Base-by-base conservation (phyloP, 1,140 invertebrate species). In the Lineus longissimus region DNA sequence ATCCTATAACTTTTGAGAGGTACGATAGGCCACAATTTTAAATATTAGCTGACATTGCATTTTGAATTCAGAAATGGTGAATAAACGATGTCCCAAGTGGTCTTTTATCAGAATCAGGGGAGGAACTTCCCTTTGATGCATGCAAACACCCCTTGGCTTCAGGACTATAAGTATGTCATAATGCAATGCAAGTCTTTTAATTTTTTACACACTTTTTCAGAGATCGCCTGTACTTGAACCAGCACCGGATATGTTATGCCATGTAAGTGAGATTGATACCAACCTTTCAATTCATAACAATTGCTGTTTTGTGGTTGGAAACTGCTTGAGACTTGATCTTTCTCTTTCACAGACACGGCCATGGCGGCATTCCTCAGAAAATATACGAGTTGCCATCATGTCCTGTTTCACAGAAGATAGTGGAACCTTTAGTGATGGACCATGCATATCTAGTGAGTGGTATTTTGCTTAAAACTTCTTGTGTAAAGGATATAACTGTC, bases 351-450 rank as follows among this genome's bases (percentile, higher is more conserved):
- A 29, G 25, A 15, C 25, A 30, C 6, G 23, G 55, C 30, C 23
- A 25, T 56, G 25, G 55, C 27, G 30, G 30, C 2, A 29, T 23
- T 29, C n/a, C 30, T 23, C 55, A 25, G 25, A 30, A 25, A 30
- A 56, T 22, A 19, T 56, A 56, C 25, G 30, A 56, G 30, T 17
- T 23, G 25, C 2, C 13, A 25, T 27, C 55, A 23, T 25, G 17
- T 17, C 59, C 41, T 4, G 47, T 30, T 9, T 17, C 41, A 23
- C 36, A 61, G 22, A 61, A 61, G 43, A 61, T 61, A 45, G 41
- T 45, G 47, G 43, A 43, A n/a, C 47, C 36, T 31, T 2, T 61
- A 25, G 41, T 61, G 36, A 27, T 27, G 19, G 41, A 47, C 25
- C 25, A 25, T 31, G 33, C 33, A 36, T 36, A 7, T 36, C 33